Evolutionary conservation across 2,113 vertebrate genomes (phyloP).

Genomic region (Hydrolagus affinis): DNA sequence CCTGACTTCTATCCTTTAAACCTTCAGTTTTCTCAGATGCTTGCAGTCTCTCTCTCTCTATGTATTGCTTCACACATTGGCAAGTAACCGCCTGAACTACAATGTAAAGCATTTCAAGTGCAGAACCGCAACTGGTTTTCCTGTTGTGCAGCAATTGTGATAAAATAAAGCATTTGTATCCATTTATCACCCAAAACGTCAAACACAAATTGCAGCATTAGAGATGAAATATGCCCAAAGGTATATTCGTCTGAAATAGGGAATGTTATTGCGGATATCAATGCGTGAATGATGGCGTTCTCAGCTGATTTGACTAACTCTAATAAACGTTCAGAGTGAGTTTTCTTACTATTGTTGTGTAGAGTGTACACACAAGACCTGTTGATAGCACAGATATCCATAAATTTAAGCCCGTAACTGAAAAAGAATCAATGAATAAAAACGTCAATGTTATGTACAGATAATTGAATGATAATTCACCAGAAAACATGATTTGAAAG

Average conservation of each 20-base stretch:
- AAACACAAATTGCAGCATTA: neutral
- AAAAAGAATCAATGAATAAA: neutral
- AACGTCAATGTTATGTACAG: neutral
- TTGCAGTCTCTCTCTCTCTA: too few relatives aligned
- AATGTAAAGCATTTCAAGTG: too few relatives aligned
- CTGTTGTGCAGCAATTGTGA: too few relatives aligned
- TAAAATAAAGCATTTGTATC: too few relatives aligned
- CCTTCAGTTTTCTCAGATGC: too few relatives aligned
- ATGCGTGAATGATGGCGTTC: neutral
- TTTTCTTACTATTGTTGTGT: conserved; percentile 25
- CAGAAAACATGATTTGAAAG: neutral
- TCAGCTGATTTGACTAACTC: neutral
- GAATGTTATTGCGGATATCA: neutral
- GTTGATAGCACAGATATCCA: conserved; percentile 10
- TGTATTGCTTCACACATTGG: too few relatives aligned
- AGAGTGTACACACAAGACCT: neutral
- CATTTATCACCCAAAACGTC: neutral
- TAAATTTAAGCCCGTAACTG: conserved; percentile 20
- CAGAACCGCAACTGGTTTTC: too few relatives aligned
- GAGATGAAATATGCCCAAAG: neutral
- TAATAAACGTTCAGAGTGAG: neutral
- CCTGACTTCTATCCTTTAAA: too few relatives aligned
- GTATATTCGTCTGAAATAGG: neutral
- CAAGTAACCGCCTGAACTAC: too few relatives aligned
- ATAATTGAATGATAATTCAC: neutral